Evolutionary conservation across 2,797 vertebrate genomes (phyloP).

Genomic region (Hippocampus kuda): DNA sequence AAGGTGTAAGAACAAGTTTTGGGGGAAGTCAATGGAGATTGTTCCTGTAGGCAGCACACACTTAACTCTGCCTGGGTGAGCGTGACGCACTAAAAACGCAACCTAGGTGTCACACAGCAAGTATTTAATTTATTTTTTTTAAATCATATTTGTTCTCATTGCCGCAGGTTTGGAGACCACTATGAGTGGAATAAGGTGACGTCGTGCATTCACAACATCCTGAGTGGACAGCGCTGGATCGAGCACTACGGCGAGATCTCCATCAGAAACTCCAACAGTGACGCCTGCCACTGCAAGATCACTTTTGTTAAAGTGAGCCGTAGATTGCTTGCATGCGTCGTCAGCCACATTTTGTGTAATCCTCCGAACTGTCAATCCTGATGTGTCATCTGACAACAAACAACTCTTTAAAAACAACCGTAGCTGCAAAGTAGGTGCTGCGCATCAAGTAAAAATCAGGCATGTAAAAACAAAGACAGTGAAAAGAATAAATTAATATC

Average conservation of each 20-base stretch:
- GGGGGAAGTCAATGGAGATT: slow-evolving; percentile 99
- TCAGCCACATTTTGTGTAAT: too few species aligned
- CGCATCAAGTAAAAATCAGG: too few species aligned
- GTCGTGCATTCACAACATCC: slow-evolving; percentile 95
- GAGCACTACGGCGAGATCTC: slow-evolving; percentile 98
- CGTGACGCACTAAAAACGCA: slow-evolving; percentile 18
- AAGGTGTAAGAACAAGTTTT: slow-evolving; percentile 99
- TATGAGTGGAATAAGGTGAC: slow-evolving; percentile 99
- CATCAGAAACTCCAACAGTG: slow-evolving; percentile 80
- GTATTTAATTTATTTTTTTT: background rate
- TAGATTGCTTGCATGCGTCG: too few species aligned
- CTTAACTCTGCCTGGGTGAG: slow-evolving; percentile 82
- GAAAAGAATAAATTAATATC: too few species aligned
- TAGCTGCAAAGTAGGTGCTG: too few species aligned
- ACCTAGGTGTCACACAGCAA: background rate
- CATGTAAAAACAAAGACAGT: too few species aligned
- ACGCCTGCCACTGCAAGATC: slow-evolving; percentile 87
- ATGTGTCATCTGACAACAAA: too few species aligned
- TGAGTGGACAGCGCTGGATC: slow-evolving; percentile 96
- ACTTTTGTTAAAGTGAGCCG: slow-evolving; percentile 86
- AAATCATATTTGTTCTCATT: background rate
- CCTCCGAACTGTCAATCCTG: too few species aligned
- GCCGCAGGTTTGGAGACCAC: slow-evolving; percentile 79
- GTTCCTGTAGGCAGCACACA: slow-evolving; percentile 89
- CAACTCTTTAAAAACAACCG: too few species aligned